These are phyloP conservation scores for Temnothorax rugatulus DNA, from an alignment of 2,888 invertebrate genomes.

Conservation along the genomic window DNA sequence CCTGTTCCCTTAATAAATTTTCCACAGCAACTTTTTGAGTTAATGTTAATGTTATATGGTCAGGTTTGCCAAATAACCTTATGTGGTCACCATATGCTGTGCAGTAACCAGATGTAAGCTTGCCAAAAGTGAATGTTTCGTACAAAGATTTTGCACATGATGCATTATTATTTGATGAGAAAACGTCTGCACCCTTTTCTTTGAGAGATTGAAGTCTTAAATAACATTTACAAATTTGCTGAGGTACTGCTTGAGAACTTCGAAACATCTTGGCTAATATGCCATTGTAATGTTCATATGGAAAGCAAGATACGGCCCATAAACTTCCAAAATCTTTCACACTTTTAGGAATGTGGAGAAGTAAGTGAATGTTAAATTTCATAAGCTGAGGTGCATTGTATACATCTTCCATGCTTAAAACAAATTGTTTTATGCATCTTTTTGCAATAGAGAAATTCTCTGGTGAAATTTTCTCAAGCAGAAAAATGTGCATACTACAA, in stretches of 20 bases:
- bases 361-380: background rate
- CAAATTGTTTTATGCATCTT: background rate
- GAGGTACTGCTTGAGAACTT: background rate
- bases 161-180: background rate
- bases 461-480: background rate
- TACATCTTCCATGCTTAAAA: background rate
- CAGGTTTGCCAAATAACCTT: background rate
- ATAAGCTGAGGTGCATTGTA: background rate
- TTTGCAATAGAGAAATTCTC: background rate
- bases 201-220: background rate
- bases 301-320: background rate
- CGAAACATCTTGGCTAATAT: background rate
- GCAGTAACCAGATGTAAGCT: background rate
- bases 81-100: background rate
- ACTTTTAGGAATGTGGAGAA: background rate
- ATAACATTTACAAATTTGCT: slow-evolving; percentile 8
- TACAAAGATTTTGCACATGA: background rate
- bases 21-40: background rate
- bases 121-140: background rate
- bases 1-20: background rate
- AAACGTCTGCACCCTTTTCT: background rate
- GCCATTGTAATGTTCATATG: background rate
- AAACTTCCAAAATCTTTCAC: background rate
- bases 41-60: background rate
- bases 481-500: background rate